Base-by-base conservation (phyloP, 2,113 vertebrate species). In the Tragelaphus strepsiceros region DNA sequence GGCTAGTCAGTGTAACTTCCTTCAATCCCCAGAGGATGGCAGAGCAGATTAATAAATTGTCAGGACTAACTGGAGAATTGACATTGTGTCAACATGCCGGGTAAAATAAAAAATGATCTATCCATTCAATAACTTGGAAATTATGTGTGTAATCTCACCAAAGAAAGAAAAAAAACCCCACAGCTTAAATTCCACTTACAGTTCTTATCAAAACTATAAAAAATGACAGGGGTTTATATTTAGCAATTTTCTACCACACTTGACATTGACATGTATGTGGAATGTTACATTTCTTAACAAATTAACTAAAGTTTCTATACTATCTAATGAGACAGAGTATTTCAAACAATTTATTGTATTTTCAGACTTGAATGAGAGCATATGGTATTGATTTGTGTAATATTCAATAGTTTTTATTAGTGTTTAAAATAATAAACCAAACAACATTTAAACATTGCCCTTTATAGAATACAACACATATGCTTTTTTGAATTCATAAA, bases 11-110 rank as follows among this genome's bases (percentile, higher is more conserved):
- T 71, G 93, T 15, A 86, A 82, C 71, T 97, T 96, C 89, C 93
- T 95, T 80, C 46, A 74, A 2, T 95, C 49, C 97, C 93, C 94
- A 97, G 95, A 96, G 15, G 88, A 97, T 87, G 94, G 97, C 95
- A 96, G 92, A 94, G 30, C 51, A 95, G 93, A 93, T 91, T 94
- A 97, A 96, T 98, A 97, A 97, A 97, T 87, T 12, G 1, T 91
- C 46, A 49, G 53, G 64, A 53, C 87, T 80, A 96, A 87, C 54
- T 87, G 62, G 10, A 51, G 82, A 49, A 77, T 59, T 97, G 91
- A 97, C 13, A 4, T 83, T 53, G 88, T 96, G 91, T 96, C 96
- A 98, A 85, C 91, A 88, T 92, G 64, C 89, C 84, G 87, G 56
- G 78, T 35, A 81, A 97, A 93, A 81, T 96, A 93, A 97, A 97